phyloP scores from a whole-genome alignment of 2,113 vertebrate species.

The Nothocercus julius region DNA sequence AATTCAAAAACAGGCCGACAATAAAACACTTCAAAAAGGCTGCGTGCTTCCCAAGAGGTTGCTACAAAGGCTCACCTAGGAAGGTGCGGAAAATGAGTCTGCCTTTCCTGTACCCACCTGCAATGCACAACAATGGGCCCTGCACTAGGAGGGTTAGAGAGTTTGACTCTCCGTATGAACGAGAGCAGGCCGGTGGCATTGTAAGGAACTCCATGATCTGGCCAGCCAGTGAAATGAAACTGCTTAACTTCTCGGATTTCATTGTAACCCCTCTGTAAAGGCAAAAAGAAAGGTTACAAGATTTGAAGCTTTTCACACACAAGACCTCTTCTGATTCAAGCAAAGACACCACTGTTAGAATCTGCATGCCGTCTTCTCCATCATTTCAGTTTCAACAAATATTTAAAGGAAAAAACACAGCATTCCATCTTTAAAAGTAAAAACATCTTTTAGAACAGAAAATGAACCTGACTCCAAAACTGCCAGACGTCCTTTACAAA shows the following conservation, averaged over 20 bases:
- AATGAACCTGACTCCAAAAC: neutral
- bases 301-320: neutral
- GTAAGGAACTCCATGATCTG: conserved; percentile 97
- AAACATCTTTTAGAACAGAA: neutral
- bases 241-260: conserved; percentile 98
- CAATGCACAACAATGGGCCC: conserved; percentile 98
- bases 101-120: conserved; percentile 83
- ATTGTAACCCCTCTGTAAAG: conserved; percentile 90
- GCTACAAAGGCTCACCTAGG: neutral
- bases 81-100: neutral
- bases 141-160: conserved; percentile 95
- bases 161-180: conserved; percentile 95
- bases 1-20: neutral
- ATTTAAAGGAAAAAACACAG: neutral
- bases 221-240: conserved; percentile 99
- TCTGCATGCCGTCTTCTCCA: neutral
- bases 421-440: neutral
- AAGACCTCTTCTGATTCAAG: neutral
- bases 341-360: neutral
- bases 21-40: neutral
- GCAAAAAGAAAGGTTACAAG: neutral
- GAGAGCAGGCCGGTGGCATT: conserved; percentile 96
- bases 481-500: neutral
- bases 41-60: neutral
- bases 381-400: neutral